Percentiles rank a stretch among this genome's conserved stretches.
These are phyloP conservation scores for Limosa lapponica DNA, from an alignment of 2,797 vertebrate species.

Conservation along the genomic window DNA sequence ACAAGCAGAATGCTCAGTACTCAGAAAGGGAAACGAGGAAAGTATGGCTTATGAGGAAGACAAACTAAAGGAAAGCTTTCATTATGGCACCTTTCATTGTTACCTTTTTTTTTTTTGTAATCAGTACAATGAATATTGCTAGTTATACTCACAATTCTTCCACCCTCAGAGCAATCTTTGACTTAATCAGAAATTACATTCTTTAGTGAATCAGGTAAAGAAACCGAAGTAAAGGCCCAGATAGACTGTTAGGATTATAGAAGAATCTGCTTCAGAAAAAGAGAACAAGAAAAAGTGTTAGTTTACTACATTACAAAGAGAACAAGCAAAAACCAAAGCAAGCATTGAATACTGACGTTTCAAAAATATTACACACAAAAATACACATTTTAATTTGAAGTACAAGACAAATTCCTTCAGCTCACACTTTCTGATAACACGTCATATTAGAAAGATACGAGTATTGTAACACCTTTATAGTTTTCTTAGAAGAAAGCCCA, in stretches of 20 bases:
- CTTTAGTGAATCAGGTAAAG: constrained; percentile 79
- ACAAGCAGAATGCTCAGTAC: constrained; percentile 9
- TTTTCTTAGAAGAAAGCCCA: not conserved
- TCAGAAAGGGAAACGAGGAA: constrained; percentile 10
- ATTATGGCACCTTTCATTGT: not conserved
- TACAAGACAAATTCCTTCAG: not conserved
- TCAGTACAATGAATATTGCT: constrained; percentile 44
- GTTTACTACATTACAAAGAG: constrained; percentile 40
- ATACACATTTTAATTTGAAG: not conserved
- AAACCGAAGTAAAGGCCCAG: constrained; percentile 81
- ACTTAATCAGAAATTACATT: constrained; percentile 80
- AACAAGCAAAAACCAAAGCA: constrained; percentile 48
- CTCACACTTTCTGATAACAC: not conserved
- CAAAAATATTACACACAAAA: not conserved
- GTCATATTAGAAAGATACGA: not conserved
- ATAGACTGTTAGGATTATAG: constrained; percentile 77
- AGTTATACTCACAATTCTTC: constrained; percentile 80
- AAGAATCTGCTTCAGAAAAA: constrained; percentile 81
- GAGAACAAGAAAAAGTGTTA: constrained; percentile 77
- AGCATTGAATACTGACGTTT: not conserved
- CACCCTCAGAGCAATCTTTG: constrained; percentile 78
- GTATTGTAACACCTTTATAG: not conserved
- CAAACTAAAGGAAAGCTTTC: not conserved
- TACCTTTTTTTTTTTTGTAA: constrained; percentile 46
- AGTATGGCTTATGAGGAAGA: constrained; percentile 25